These are phyloP conservation scores for Strigamia crassipes DNA, from an alignment of 2,888 invertebrate species.

Conservation along the genomic window DNA sequence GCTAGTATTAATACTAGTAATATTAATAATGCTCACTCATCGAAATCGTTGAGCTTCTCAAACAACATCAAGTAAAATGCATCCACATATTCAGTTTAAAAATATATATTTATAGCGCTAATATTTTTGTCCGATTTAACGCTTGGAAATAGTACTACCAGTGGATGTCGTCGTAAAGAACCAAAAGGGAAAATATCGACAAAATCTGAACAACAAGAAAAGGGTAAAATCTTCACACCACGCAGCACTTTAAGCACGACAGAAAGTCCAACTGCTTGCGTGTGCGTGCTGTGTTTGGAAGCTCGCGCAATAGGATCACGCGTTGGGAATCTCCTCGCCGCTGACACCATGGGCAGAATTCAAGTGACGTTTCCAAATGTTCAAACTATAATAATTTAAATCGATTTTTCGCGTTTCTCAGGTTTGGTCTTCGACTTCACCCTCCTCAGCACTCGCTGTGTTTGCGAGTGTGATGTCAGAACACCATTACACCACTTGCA, in stretches of 20 bases:
- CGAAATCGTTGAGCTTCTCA: neutral
- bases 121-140: no score
- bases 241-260: neutral
- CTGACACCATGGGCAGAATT: constrained; percentile 19
- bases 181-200: neutral
- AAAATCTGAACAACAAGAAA: neutral
- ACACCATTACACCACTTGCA: neutral
- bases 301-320: neutral
- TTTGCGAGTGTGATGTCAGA: neutral
- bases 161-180: no score
- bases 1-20: no score
- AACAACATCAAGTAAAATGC: neutral
- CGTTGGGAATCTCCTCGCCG: constrained; percentile 11
- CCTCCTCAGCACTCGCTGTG: neutral
- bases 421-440: neutral
- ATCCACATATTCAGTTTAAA: no score
- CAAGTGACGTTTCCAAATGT: constrained; percentile 10
- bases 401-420: neutral
- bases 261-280: neutral
- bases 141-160: no score
- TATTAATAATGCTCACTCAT: no score
- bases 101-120: no score
- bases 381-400: neutral
- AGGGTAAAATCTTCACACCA: neutral
- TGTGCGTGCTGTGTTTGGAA: neutral